These are phyloP conservation scores for Eristalis arbustorum DNA, from an alignment of 2,888 invertebrate species.

Conservation along the genomic window DNA sequence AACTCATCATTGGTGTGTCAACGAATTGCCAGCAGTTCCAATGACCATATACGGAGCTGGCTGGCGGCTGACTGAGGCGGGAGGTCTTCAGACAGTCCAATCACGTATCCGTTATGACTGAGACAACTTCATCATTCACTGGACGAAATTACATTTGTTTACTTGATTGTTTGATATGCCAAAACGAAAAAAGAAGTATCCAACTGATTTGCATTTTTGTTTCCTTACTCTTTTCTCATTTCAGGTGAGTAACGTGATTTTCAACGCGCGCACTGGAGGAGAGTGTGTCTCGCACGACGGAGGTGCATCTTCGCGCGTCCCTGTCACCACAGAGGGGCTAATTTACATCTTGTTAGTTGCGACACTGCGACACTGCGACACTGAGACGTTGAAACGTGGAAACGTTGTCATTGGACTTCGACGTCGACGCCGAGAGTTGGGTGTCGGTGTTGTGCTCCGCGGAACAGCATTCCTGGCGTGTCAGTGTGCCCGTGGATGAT, in stretches of 20 bases:
- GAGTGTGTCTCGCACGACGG: constrained; percentile 43
- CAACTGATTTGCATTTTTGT: constrained; percentile 62
- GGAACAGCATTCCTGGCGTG: constrained; percentile 46
- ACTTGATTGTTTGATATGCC: constrained; percentile 48
- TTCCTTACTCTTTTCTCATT: constrained; percentile 36
- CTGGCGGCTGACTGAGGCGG: neutral
- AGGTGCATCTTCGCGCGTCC: constrained; percentile 55
- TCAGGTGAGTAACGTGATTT: constrained; percentile 67
- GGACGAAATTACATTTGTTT: constrained; percentile 66
- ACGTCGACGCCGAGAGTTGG: constrained; percentile 25
- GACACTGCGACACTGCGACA: constrained; percentile 20
- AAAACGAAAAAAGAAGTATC: constrained; percentile 19
- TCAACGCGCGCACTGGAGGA: constrained; percentile 37
- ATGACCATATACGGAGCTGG: constrained; percentile 6
- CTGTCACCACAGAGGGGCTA: constrained; percentile 62
- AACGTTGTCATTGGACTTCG: constrained; percentile 44
- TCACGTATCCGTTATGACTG: constrained; percentile 65
- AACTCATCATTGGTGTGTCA: constrained; percentile 41
- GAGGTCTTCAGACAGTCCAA: constrained; percentile 49
- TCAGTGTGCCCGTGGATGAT: constrained; percentile 30
- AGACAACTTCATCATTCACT: constrained; percentile 64
- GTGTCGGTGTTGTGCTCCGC: constrained; percentile 37
- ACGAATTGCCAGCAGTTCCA: constrained; percentile 8
- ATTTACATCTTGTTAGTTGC: constrained; percentile 67
- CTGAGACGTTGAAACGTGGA: constrained; percentile 25